phyloP scores from a whole-genome alignment of 2,797 vertebrate genomes.

The Echeneis naucrates region DNA sequence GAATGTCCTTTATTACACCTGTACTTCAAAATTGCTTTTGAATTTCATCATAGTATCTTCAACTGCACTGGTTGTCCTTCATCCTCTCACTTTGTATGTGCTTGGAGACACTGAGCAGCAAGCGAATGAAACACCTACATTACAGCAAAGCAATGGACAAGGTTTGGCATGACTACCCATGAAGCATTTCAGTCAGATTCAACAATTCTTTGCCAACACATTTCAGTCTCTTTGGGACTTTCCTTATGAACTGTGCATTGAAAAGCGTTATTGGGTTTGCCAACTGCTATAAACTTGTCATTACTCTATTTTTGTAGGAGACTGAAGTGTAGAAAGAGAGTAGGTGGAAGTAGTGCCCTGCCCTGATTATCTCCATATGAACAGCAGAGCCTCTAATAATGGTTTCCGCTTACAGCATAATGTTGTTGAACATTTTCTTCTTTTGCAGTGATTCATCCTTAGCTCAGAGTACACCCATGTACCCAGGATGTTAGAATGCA shows the following conservation, averaged over 20 bases:
- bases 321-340: slow-evolving; percentile 58
- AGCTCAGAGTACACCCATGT: slow-evolving; percentile 18
- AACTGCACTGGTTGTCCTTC: background rate
- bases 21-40: slow-evolving; percentile 3
- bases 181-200: slow-evolving; percentile 30
- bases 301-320: slow-evolving; percentile 71
- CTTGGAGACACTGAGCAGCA: slow-evolving; percentile 14
- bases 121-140: slow-evolving; percentile 32
- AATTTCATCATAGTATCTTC: background rate
- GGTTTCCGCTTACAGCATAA: slow-evolving; percentile 73
- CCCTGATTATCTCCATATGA: slow-evolving; percentile 82
- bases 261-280: slow-evolving; percentile 74
- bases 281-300: slow-evolving; percentile 71
- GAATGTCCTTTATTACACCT: background rate
- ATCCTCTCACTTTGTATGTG: background rate
- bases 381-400: slow-evolving; percentile 68
- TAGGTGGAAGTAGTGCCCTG: slow-evolving; percentile 67
- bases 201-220: slow-evolving; percentile 56
- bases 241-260: slow-evolving; percentile 42
- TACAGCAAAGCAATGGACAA: slow-evolving; percentile 15
- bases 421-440: slow-evolving; percentile 61
- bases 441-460: slow-evolving; percentile 40
- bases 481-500: slow-evolving; percentile 2
- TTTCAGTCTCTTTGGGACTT: slow-evolving; percentile 42
- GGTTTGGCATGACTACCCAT: slow-evolving; percentile 33